Evolutionary conservation across 2,888 invertebrate genomes (phyloP), one percentile per base, ranked within the genome.

Genomic region (Spisula subtruncata): DNA sequence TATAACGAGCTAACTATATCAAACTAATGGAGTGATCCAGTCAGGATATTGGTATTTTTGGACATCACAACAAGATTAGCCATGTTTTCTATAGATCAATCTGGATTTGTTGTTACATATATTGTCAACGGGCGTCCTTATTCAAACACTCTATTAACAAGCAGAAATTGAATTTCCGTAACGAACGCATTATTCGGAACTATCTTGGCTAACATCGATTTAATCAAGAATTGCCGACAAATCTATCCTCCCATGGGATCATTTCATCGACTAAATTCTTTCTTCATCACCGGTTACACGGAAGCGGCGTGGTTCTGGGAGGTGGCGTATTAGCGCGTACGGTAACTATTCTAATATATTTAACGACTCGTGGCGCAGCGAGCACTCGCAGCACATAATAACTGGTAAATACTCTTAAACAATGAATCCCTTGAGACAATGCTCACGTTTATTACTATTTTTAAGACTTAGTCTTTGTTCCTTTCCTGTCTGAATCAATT

Each of bases 141-240:
- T 25, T 82, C 56, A 85, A 85, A 83, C 83, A 86, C 83, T 75
- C 79, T 83, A 89, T 88, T 88, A 81, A 79, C 84, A 48, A 81
- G 51, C 85, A 60, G 82, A 87, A 90, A 90, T 87, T 87, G 85
- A 87, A 86, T 86, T 86, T 66, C 83, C 85, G 87, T 84, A 90
- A 87, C 51, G 83, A 85, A 60, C 86, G 83, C 83, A 83, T 86
- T 89, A 89, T 86, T 86, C 83, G 83, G 83, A 80, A 86, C 81
- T 87, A 90, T 90, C 87, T 85, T 82, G 60, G 85, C 82, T 87
- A 79, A 85, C 85, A 88, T 82, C 84, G 83, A 88, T 88, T 81
- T 84, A 90, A 91, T 91, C 87, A 89, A 79, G 80, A n/a, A 81
- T 82, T 85, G 56, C 82, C 83, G 87, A 89, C 85, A 91, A 91